Base-by-base conservation (phyloP, 2,888 invertebrate genomes). In the Tortricodes alternella region DNA sequence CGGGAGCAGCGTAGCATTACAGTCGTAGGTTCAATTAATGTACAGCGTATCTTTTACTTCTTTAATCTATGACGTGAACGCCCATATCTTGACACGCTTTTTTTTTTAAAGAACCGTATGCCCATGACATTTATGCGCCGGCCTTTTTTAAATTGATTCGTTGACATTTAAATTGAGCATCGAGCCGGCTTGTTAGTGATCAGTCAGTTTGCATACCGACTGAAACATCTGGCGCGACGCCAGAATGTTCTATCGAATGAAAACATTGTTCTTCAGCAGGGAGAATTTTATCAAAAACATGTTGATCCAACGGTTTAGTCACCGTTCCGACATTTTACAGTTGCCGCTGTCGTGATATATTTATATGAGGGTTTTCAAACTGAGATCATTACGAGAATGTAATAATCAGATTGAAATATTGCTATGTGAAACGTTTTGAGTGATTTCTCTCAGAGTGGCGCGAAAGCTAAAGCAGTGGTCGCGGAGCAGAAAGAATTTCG, bases 61-160 rank as follows among this genome's bases (percentile, higher is more conserved):
- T n/a, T n/a, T n/a, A n/a, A n/a, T n/a, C n/a, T n/a, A n/a, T n/a
- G n/a, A n/a, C n/a, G n/a, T n/a, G n/a, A n/a, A n/a, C n/a, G n/a
- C n/a, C n/a, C n/a, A n/a, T n/a, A n/a, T n/a, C n/a, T n/a, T n/a
- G n/a, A n/a, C n/a, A n/a, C n/a, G n/a, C n/a, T n/a, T 9, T 29
- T n/a, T 5, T 29, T 29, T n/a, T 11, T n/a, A 29, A n/a, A 3
- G 4, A n/a, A 29, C 11, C n/a, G 29, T n/a, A 29, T 29, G 29
- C 29, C 11, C n/a, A n/a, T n/a, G n/a, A 9, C 29, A 4, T 9
- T 29, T 29, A n/a, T 41, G 13, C 15, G 24, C 55, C 35, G 50
- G 59, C 51, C 11, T 53, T 39, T 41, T 35, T 46, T 48, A 13
- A n/a, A 37, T 24, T 41, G 35, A 27, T 46, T 35, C 23, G n/a